phyloP scores from a whole-genome alignment of 1,140 invertebrate genomes.

The Adoxophyes honmai region DNA sequence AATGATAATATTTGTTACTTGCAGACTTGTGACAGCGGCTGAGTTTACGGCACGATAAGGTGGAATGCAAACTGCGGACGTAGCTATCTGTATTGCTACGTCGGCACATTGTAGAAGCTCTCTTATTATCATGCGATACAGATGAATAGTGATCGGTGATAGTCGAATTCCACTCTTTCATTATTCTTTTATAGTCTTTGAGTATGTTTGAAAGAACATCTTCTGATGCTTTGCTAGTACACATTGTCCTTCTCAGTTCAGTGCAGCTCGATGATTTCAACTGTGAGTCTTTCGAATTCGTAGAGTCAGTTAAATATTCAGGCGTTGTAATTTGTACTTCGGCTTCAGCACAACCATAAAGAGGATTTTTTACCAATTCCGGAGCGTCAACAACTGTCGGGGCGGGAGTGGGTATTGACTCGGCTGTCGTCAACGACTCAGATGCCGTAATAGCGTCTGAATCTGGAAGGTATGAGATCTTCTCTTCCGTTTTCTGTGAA shows the following conservation, averaged over 20 bases:
- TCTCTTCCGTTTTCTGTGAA: constrained; percentile 56
- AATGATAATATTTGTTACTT: constrained; percentile 35
- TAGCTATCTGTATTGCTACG: constrained; percentile 55
- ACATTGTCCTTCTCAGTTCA: constrained; percentile 61
- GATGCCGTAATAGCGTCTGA: constrained; percentile 60
- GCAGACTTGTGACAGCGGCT: constrained; percentile 26
- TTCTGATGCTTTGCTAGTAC: constrained; percentile 34
- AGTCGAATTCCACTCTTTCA: constrained; percentile 73
- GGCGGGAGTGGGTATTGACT: constrained; percentile 44
- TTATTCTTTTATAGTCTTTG: constrained; percentile 69
- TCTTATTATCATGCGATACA: constrained; percentile 40
- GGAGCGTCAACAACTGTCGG: constrained; percentile 55
- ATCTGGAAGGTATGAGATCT: constrained; percentile 63
- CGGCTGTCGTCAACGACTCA: constrained; percentile 46
- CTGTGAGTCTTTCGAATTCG: constrained; percentile 55
- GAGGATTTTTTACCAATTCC: constrained; percentile 59
- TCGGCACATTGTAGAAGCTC: constrained; percentile 39
- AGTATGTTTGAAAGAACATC: constrained; percentile 53
- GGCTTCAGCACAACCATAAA: constrained; percentile 55
- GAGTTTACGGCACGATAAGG: constrained; percentile 46
- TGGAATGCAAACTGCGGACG: constrained; percentile 59
- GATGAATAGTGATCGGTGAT: constrained; percentile 65
- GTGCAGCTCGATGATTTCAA: constrained; percentile 62
- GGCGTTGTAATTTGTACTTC: constrained; percentile 50
- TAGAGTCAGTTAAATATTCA: constrained; percentile 43